These are phyloP conservation scores for Lasioglossum calceatum DNA, from an alignment of 2,888 invertebrate species.

Conservation along the genomic window DNA sequence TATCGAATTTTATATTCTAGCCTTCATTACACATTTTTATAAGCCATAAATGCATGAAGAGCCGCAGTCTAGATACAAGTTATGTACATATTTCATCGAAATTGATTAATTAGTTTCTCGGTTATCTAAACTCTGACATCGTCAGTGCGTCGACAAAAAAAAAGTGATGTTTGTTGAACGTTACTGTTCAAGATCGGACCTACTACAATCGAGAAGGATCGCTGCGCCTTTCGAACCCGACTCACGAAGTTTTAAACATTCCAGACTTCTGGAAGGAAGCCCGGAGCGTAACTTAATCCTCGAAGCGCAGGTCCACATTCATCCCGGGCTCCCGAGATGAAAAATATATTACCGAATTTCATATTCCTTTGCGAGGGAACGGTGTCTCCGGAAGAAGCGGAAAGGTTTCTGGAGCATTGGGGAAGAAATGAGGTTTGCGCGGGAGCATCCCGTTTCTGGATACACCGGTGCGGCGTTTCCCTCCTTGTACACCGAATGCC, in stretches of 20 bases:
- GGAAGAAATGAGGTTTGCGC: conserved; percentile 40
- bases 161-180: not conserved
- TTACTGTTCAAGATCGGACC: not conserved
- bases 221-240: not conserved
- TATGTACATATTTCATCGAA: no score
- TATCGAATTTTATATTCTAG: no score
- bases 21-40: no score
- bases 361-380: conserved; percentile 5
- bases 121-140: not conserved
- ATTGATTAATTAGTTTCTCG: no score
- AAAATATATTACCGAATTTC: conserved; percentile 10
- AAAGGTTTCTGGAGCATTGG: conserved; percentile 8
- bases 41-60: no score
- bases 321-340: not conserved
- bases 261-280: not conserved
- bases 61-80: no score
- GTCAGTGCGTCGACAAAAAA: not conserved
- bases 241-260: not conserved
- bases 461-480: conserved; percentile 1
- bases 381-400: not conserved
- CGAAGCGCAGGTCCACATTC: not conserved
- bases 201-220: no score
- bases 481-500: conserved; percentile 36
- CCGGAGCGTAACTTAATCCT: conserved; percentile 3
- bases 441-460: conserved; percentile 6